phyloP scores from a whole-genome alignment of 2,797 vertebrate species.

The Cetoscarus ocellatus region DNA sequence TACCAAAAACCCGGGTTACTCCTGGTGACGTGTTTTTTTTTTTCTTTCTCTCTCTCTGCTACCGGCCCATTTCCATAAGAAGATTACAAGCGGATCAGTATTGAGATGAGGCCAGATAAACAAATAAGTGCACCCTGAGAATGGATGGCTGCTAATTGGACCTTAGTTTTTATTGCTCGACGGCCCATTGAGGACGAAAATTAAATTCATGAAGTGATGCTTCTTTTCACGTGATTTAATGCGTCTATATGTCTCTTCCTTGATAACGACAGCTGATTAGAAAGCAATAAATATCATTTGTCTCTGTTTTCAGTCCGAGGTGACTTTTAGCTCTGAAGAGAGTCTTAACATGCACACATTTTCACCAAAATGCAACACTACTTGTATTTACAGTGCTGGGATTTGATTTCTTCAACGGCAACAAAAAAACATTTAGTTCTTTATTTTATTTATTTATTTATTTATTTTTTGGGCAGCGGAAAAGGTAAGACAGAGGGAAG shows the following conservation, averaged over 20 bases:
- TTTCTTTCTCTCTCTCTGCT: slow-evolving; percentile 53
- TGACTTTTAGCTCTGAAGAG: not conserved
- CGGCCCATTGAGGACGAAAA: slow-evolving; percentile 73
- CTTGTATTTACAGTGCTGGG: too few relatives aligned
- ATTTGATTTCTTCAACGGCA: not conserved
- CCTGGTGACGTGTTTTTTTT: slow-evolving; percentile 53
- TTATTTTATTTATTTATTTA: too few relatives aligned
- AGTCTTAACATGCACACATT: not conserved
- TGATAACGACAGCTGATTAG: not conserved
- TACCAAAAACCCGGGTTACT: slow-evolving; percentile 82
- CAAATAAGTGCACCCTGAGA: slow-evolving; percentile 83
- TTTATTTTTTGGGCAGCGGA: too few relatives aligned
- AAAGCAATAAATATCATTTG: not conserved
- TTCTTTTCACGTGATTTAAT: slow-evolving; percentile 66
- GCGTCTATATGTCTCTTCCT: slow-evolving; percentile 8
- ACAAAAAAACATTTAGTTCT: not conserved
- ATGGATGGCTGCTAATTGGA: slow-evolving; percentile 85
- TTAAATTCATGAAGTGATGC: slow-evolving; percentile 68
- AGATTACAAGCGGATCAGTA: slow-evolving; percentile 91
- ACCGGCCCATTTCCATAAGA: slow-evolving; percentile 85
- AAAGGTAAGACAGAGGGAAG: too few relatives aligned
- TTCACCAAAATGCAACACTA: not conserved
- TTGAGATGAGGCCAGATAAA: slow-evolving; percentile 87
- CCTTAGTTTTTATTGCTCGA: slow-evolving; percentile 75
- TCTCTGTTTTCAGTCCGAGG: not conserved